Evolutionary conservation across 2,113 vertebrate species (phyloP).

Genomic region (Tiliqua scincoides): DNA sequence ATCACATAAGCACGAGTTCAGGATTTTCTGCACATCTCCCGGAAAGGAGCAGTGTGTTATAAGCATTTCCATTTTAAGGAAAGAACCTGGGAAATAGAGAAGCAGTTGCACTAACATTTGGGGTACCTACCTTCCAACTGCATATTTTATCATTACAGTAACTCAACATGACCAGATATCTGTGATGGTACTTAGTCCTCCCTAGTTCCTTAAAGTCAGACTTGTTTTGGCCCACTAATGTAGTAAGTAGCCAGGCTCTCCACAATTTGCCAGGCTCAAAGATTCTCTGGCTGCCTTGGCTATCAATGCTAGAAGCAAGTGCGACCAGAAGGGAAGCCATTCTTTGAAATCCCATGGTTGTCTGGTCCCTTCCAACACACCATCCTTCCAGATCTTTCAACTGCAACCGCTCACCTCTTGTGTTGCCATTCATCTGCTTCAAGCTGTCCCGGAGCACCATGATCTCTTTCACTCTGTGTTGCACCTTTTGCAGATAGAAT

Average conservation of each 20-base stretch:
- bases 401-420: not conserved
- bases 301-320: not conserved
- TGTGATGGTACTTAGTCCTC: not conserved
- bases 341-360: not conserved
- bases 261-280: not conserved
- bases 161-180: not conserved
- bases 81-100: not conserved
- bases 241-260: not conserved
- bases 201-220: not conserved
- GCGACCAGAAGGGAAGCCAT: not conserved
- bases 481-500: slow-evolving; percentile 69
- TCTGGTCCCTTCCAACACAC: not conserved
- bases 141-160: not conserved
- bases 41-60: not conserved
- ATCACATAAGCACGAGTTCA: not conserved
- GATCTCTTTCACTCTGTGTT: slow-evolving; percentile 62
- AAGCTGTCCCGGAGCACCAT: slow-evolving; percentile 52
- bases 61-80: not conserved
- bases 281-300: not conserved
- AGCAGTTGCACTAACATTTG: not conserved
- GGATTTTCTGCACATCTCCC: not conserved
- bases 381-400: not conserved
- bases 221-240: not conserved
- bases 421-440: slow-evolving; percentile 8
- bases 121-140: not conserved